phyloP scores from a whole-genome alignment of 2,888 invertebrate genomes.

The Trichacis sp. region DNA sequence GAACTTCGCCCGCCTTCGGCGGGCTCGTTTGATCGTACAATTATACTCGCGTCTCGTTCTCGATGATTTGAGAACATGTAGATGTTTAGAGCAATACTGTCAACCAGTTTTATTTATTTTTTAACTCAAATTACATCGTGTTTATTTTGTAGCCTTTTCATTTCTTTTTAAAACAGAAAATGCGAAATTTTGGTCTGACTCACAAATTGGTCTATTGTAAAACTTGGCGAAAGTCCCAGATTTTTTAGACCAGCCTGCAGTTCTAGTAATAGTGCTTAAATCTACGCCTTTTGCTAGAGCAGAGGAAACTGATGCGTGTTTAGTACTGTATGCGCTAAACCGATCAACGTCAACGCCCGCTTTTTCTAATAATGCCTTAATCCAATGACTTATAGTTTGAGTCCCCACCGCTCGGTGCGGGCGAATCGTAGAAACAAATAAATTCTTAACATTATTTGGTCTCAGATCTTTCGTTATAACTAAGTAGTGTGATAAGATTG shows the following conservation, averaged over 20 bases:
- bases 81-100: too few species aligned
- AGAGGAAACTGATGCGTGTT: slow-evolving; percentile 2
- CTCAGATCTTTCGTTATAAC: slow-evolving; percentile 9
- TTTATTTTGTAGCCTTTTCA: too few species aligned
- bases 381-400: not conserved
- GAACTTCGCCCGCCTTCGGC: too few species aligned
- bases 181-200: too few species aligned
- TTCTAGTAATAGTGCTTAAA: not conserved
- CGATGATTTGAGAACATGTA: too few species aligned
- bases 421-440: not conserved
- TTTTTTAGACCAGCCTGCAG: slow-evolving; percentile 7
- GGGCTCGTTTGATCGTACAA: too few species aligned
- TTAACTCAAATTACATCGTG: too few species aligned
- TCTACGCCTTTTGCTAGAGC: not conserved
- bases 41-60: too few species aligned
- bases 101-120: too few species aligned
- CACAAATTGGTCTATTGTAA: too few species aligned
- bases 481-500: slow-evolving; percentile 9
- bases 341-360: not conserved
- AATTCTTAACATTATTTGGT: too few species aligned
- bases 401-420: not conserved
- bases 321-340: not conserved
- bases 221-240: not conserved
- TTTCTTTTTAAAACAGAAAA: too few species aligned
- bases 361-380: not conserved